Evolutionary conservation across 2,113 vertebrate species (phyloP), one percentile per base, ranked within the genome.

Genomic region (Anguilla rostrata): DNA sequence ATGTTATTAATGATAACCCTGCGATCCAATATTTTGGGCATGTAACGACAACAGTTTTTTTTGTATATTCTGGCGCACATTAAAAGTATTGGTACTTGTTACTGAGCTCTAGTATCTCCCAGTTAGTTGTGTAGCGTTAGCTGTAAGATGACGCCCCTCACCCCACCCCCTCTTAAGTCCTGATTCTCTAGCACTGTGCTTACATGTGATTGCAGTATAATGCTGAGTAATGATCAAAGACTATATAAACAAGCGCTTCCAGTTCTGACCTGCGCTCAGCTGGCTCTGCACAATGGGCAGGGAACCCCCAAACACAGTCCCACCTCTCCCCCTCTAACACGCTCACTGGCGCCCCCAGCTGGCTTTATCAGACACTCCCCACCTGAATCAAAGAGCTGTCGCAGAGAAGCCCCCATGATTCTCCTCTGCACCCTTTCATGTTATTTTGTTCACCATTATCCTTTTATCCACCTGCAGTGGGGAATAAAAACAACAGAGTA

Each of bases 171-270:
- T 39, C 88, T 60, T 66, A 66, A 66, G 87, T 80, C 71, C 90
- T 88, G 63, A 88, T 89, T 86, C 88, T 92, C 92, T 81, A 88
- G 85, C 84, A 85, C 90, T 93, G 92, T 94, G 94, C 92, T 92
- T 90, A 93, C 93, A 94, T 93, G 93, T 94, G 93, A 94, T 90
- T 93, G 92, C 93, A 92, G 91, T 95, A 92, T 91, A 93, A 91
- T 92, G 94, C 90, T 90, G 90, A 92, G 92, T 94, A 94, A 92
- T 92, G 91, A 96, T 95, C 94, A 95, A 95, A 96, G 94, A 95
- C 91, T 94, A 95, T 94, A 75, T 75, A 93, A 95, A 95, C 94
- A 94, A 84, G 95, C 94, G 95, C 95, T 96, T 96, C 95, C 95
- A 96, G 92, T 90, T 82, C 92, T 93, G 95, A 92, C 46, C 88